phyloP scores from a whole-genome alignment of 2,888 invertebrate species.

The Heteromurus nitidus region DNA sequence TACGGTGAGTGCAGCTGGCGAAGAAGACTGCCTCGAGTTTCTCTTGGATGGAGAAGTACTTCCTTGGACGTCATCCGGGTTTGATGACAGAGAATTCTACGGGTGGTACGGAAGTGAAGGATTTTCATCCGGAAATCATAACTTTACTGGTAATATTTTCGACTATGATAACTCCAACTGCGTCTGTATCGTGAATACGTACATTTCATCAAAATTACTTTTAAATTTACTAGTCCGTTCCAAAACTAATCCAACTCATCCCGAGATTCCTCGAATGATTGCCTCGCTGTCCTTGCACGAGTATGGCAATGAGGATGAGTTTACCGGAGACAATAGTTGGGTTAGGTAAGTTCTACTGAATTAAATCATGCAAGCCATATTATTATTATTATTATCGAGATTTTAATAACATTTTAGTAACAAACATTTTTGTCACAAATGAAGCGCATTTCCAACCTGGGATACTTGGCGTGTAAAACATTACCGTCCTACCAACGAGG shows the following conservation, averaged over 20 bases:
- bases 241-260: slow-evolving; percentile 67
- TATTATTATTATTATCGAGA: no score
- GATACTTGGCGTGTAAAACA: slow-evolving; percentile 45
- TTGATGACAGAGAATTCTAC: slow-evolving; percentile 71
- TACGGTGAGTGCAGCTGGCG: slow-evolving; percentile 69
- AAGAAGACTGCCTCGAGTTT: slow-evolving; percentile 67
- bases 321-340: no score
- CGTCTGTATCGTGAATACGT: no score
- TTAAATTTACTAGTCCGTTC: slow-evolving; percentile 47
- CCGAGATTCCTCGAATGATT: slow-evolving; percentile 70
- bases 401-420: no score
- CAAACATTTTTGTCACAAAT: slow-evolving; percentile 18
- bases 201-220: not conserved
- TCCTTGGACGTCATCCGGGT: slow-evolving; percentile 65
- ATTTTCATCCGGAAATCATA: slow-evolving; percentile 65
- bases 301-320: slow-evolving; percentile 65
- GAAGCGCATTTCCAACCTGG: slow-evolving; percentile 69
- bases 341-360: no score
- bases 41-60: slow-evolving; percentile 68
- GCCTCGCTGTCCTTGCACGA: slow-evolving; percentile 68
- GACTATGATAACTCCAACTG: no score
- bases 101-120: slow-evolving; percentile 66
- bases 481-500: slow-evolving; percentile 70
- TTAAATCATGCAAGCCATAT: no score
- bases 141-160: slow-evolving; percentile 65